Conservation (phyloP, 2,113 vertebrate species). For the Cheilinus undulatus region DNA sequence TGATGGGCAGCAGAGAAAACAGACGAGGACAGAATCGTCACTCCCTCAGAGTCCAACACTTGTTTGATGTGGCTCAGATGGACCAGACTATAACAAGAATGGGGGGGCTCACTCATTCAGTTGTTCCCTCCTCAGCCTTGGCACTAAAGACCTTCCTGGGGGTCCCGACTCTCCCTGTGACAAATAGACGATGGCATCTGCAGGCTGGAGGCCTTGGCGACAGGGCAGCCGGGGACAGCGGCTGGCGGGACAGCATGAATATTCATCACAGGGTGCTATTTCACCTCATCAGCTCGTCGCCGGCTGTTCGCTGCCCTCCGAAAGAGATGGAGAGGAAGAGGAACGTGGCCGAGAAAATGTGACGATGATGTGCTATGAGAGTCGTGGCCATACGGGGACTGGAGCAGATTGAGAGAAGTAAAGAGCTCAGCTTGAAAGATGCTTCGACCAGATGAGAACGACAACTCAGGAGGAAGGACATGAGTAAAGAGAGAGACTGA, state of each 20-base stretch:
- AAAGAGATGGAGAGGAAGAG: conserved; percentile 4
- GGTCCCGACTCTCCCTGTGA: conserved; percentile 44
- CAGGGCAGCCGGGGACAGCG: conserved; percentile 12
- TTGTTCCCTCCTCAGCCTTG: conserved; percentile 14
- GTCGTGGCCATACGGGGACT: conserved; percentile 4
- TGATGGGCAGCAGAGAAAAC: conserved; percentile 16
- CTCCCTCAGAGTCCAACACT: not conserved
- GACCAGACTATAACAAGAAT: not conserved
- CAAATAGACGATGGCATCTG: conserved; percentile 57
- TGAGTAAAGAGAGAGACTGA: conserved; percentile 3
- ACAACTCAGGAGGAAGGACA: conserved; percentile 6
- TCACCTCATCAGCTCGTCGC: conserved; percentile 42
- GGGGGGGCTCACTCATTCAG: not conserved
- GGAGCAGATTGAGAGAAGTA: conserved; percentile 35
- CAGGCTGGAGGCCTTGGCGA: conserved; percentile 39
- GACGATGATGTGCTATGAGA: conserved; percentile 34
- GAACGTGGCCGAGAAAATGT: conserved; percentile 19
- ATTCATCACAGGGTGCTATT: conserved; percentile 59
- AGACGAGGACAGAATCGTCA: not conserved
- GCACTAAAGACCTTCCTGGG: conserved; percentile 26
- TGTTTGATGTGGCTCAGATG: conserved; percentile 15
- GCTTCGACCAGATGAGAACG: conserved; percentile 34
- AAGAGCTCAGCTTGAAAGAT: conserved; percentile 39
- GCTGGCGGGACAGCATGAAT: conserved; percentile 49
- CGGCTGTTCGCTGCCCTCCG: conserved; percentile 48